Conservation (phyloP, 2,888 invertebrate species). For the Prosopocoilus inquinatus region DNA sequence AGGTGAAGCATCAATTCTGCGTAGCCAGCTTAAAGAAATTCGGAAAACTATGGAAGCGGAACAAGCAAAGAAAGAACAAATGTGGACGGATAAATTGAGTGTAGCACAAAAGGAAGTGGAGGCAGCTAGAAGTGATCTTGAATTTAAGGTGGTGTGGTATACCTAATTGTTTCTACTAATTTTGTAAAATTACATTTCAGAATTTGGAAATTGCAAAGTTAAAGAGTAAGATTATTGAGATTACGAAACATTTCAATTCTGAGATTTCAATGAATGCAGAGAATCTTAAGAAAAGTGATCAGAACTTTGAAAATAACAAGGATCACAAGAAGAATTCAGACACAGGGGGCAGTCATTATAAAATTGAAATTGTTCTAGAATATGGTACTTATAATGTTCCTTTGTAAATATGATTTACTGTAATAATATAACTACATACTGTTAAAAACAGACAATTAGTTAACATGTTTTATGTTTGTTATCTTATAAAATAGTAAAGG, state of each 20-base stretch:
- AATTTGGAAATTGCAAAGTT: constrained; percentile 59
- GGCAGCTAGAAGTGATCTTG: constrained; percentile 55
- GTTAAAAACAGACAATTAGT: too few species aligned
- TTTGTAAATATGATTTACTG: too few species aligned
- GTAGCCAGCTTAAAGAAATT: constrained; percentile 55
- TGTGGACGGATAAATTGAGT: constrained; percentile 55
- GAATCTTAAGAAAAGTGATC: too few species aligned
- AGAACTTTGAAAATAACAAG: too few species aligned
- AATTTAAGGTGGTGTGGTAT: constrained; percentile 55
- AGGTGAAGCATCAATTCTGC: constrained; percentile 58
- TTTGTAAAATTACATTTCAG: constrained; percentile 43
- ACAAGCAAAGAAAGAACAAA: constrained; percentile 48
- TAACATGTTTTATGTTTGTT: too few species aligned
- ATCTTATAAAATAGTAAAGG: too few species aligned
- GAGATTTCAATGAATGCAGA: background rate
- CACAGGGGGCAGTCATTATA: too few species aligned
- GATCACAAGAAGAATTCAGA: too few species aligned
- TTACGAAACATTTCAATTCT: constrained; percentile 23
- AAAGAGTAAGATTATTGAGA: constrained; percentile 52
- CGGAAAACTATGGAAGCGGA: constrained; percentile 52
- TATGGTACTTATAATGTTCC: too few species aligned
- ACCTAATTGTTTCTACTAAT: background rate
- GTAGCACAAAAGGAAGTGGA: constrained; percentile 50
- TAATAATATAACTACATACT: too few species aligned
- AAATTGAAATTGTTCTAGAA: too few species aligned